phyloP scores from a whole-genome alignment of 2,113 vertebrate genomes.

The Morphnarchus princeps region DNA sequence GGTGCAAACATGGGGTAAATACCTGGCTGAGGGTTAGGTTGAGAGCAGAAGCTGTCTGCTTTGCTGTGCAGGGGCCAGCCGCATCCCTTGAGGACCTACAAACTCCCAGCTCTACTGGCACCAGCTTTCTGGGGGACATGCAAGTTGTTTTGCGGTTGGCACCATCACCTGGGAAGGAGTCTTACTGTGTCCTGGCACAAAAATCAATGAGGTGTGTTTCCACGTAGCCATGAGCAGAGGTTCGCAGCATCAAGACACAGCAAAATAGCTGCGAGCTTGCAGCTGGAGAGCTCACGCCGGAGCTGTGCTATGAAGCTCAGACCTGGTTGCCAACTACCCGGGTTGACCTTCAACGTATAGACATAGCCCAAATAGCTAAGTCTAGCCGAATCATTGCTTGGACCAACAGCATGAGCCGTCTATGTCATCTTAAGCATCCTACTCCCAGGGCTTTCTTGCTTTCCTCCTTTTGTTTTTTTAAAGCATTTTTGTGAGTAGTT shows the following conservation, averaged over 20 bases:
- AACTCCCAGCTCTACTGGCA: no score
- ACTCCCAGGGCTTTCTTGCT: background rate
- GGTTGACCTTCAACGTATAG: background rate
- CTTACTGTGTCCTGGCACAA: background rate
- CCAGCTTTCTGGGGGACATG: background rate
- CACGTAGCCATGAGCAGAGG: background rate
- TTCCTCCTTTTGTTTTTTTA: background rate
- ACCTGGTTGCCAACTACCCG: background rate
- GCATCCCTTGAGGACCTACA: background rate
- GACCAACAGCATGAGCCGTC: background rate
- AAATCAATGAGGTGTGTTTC: background rate
- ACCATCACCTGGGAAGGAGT: background rate
- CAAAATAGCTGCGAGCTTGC: background rate
- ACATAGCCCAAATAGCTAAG: background rate
- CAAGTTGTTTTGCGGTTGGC: background rate
- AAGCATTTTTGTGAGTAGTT: background rate
- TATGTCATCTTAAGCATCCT: background rate
- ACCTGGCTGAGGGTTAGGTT: background rate
- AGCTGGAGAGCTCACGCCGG: background rate
- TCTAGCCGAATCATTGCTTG: background rate
- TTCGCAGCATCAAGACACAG: background rate
- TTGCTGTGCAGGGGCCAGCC: fast-evolving
- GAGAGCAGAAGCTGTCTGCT: background rate
- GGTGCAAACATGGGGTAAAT: background rate
- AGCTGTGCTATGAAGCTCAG: background rate